Evolutionary conservation across 1,140 invertebrate genomes (phyloP).

Genomic region (Drosophila punjabiensis): DNA sequence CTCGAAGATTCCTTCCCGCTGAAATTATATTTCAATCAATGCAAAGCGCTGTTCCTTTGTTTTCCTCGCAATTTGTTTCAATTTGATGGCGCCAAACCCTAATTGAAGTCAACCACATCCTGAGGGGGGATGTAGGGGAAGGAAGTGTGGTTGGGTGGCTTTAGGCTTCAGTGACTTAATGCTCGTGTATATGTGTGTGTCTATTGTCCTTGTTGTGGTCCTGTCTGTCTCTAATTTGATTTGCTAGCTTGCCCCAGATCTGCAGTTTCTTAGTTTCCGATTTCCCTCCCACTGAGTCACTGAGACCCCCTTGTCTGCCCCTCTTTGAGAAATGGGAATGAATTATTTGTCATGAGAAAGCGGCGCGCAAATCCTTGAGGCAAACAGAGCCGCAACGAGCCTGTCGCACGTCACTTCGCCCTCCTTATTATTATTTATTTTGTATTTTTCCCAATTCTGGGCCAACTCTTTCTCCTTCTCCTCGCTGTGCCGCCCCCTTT

Average conservation of each 20-base stretch:
- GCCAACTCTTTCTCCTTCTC: slow-evolving; percentile 34
- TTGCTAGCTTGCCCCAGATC: slow-evolving; percentile 40
- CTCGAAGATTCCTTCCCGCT: background rate
- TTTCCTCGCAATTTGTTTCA: slow-evolving; percentile 37
- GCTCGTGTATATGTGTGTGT: background rate
- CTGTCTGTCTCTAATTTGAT: slow-evolving; percentile 39
- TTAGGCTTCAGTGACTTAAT: slow-evolving; percentile 15
- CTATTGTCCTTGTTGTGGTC: slow-evolving; percentile 36
- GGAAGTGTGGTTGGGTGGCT: slow-evolving; percentile 9
- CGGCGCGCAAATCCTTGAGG: slow-evolving; percentile 34
- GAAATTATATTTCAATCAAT: slow-evolving; percentile 48
- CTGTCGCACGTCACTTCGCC: background rate
- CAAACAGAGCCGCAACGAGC: slow-evolving; percentile 6
- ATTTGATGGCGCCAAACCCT: slow-evolving; percentile 30
- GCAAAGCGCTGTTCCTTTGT: slow-evolving; percentile 30
- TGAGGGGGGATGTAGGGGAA: background rate
- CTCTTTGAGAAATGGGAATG: slow-evolving; percentile 26
- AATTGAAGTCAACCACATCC: slow-evolving; percentile 46
- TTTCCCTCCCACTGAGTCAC: slow-evolving; percentile 1
- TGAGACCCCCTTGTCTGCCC: background rate
- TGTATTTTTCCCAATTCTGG: slow-evolving; percentile 33
- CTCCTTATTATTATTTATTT: slow-evolving; percentile 9
- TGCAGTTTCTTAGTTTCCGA: slow-evolving; percentile 21
- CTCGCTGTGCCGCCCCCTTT: slow-evolving; percentile 15
- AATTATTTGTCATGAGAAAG: slow-evolving; percentile 46